Evolutionary conservation across 1,140 invertebrate species (phyloP), one percentile per base, ranked within the genome.

Genomic region (Drosophila sechellia): DNA sequence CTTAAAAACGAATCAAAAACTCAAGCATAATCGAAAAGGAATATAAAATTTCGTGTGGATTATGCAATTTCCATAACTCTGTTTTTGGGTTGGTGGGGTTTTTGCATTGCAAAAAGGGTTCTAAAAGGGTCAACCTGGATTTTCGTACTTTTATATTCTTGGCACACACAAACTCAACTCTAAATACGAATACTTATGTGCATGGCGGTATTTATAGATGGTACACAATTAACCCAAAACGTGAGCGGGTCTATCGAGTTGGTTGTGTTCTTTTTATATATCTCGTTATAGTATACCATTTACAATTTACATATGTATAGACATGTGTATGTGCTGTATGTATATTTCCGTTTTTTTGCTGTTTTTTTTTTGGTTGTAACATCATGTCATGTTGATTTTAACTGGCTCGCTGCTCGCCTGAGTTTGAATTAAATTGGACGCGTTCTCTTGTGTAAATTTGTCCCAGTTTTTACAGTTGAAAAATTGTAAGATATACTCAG

Each of bases 221-320:
- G 60, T 76, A 49, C 55, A 54, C 80, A 81, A 79, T 78, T 78
- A 74, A 83, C 58, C 79, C 76, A 59, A 58, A 78, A 77, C 68
- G 60, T 77, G 60, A 63, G 46, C 35, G 56, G 68, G 43, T 55
- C 55, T 56, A 77, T 61, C 57, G 60, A 73, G 53, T 81, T 63
- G 53, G 40, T 79, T 79, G 55, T 45, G 46, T 39, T 65, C 39
- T 53, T 54, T 64, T 65, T 42, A 75, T 54, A 53, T 72, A 52
- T 55, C 17, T 68, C 52, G 43, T 74, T 54, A 60, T 63, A 68
- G 39, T 49, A 59, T 63, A 73, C 42, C 79, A 84, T 79, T 85
- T 70, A 75, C 70, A 79, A 75, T 81, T 79, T 81, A 69, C 73
- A 79, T 68, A 61, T 56, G 55, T 79, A 79, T 60, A 60, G 13